A percentile compares a stretch with the other conserved stretches of the same genome.
Evolutionary conservation across 2,797 vertebrate species (phyloP).

Genomic region (Todus mexicanus): DNA sequence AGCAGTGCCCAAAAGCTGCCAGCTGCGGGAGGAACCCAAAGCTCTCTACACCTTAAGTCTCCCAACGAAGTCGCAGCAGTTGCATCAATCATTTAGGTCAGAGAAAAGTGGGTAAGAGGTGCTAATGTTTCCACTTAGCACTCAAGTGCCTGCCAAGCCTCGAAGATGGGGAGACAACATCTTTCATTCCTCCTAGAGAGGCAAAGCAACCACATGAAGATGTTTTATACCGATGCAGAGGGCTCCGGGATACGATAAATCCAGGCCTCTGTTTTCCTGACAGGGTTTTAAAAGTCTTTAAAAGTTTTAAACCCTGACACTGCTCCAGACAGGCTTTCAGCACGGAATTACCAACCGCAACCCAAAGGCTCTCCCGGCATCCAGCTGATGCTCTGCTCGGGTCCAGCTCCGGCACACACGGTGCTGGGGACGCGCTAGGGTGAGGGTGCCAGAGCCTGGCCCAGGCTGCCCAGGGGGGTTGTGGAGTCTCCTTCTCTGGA

Average conservation of each 20-base stretch:
- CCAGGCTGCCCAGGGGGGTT: too few relatives aligned
- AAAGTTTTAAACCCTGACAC: not conserved
- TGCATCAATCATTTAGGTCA: not conserved
- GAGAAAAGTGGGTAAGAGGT: not conserved
- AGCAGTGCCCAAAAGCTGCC: not conserved
- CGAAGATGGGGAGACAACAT: not conserved
- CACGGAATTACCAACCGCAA: fast-evolving
- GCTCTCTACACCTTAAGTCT: not conserved
- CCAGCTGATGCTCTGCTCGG: not conserved
- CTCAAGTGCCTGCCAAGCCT: not conserved
- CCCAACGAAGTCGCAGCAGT: not conserved
- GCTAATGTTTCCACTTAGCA: not conserved
- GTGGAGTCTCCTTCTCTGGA: too few relatives aligned
- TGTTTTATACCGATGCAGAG: not conserved
- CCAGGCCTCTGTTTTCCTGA: not conserved
- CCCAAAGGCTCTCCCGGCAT: not conserved
- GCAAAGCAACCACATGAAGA: not conserved
- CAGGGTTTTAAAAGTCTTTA: not conserved
- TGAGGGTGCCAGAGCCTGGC: too few relatives aligned
- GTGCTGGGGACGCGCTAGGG: fast-evolving
- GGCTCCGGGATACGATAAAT: not conserved
- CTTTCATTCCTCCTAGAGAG: not conserved
- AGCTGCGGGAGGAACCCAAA: not conserved
- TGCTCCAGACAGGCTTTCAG: not conserved
- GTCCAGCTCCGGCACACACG: not conserved